Base-by-base conservation (phyloP, 2,888 invertebrate genomes). In the Saturnia pavonia region DNA sequence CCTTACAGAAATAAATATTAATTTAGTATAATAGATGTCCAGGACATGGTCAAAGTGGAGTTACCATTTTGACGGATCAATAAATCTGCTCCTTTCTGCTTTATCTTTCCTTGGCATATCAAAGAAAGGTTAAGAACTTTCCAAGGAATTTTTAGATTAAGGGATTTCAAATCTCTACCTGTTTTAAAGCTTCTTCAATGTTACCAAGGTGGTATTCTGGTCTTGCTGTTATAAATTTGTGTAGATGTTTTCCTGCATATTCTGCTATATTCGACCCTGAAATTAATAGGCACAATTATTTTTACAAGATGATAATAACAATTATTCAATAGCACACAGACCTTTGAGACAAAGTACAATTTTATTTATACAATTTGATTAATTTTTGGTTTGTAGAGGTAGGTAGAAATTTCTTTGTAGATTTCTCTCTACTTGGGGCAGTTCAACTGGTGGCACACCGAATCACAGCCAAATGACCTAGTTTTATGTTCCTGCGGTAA, bases 171-270 rank as follows among this genome's bases (percentile, higher is more conserved):
- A 69, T 25, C 4, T 57, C 89, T 85, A 96, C 97, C 94, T 96
- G 95, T 90, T 97, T 96, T 80, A 99, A 94, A 0, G 99, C 99
- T 81, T 96, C 96, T 76, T 96, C 96, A 75, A 99, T 95, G 80
- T 98, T 96, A 0, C 98, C 98, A 71, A 96, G 95, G 79, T 96
- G 95, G 84, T 98, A 99, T 80, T 97, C 97, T 2, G 96, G 96
- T 78, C 97, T 95, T 76, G 96, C 96, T 45, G 97, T 95, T 75
- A 99, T 96, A 85, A 96, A 98, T 87, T 99, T 98, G 90, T 99
- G 99, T 75, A 99, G 94, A 94, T 99, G 97, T 88, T 97, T 97
- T 51, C 99, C 98, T 14, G 99, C 99, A 94, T 98, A 98, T 86
- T 99, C 97, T 12, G 99, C 98, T 82, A 99, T 97, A 82, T 96